Evolutionary conservation across 2,888 invertebrate species (phyloP).

Genomic region (Noctua janthe): DNA sequence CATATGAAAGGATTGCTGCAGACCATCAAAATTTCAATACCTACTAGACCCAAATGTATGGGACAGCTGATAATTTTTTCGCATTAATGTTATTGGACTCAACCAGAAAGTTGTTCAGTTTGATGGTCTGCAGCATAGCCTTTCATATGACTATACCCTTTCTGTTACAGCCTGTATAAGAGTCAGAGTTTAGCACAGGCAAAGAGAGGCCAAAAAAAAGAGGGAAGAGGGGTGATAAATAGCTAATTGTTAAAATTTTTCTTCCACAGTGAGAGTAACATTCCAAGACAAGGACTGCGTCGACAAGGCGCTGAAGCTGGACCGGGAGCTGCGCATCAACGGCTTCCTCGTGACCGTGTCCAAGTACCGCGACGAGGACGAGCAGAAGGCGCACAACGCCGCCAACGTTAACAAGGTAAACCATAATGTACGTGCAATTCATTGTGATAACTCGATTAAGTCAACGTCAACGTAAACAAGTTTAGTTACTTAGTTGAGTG

Average conservation of each 20-base stretch:
- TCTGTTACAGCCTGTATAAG: no score
- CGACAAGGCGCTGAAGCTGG: constrained; percentile 86
- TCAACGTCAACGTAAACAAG: not conserved
- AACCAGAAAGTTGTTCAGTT: no score
- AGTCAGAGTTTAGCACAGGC: not conserved
- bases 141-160: no score
- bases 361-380: constrained; percentile 88
- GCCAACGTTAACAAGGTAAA: constrained; percentile 84
- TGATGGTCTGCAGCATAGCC: no score
- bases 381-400: constrained; percentile 85
- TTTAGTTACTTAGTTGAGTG: not conserved
- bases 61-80: no score
- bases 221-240: not conserved
- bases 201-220: not conserved
- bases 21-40: no score
- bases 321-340: constrained; percentile 89
- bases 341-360: constrained; percentile 88
- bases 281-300: constrained; percentile 86
- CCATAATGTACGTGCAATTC: constrained; percentile 25
- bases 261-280: constrained; percentile 84
- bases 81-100: no score
- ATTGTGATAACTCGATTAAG: not conserved
- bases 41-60: no score
- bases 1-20: no score
- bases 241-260: not conserved